Evolutionary conservation across 2,888 invertebrate genomes (phyloP).

Genomic region (Tenthredo mesomela): DNA sequence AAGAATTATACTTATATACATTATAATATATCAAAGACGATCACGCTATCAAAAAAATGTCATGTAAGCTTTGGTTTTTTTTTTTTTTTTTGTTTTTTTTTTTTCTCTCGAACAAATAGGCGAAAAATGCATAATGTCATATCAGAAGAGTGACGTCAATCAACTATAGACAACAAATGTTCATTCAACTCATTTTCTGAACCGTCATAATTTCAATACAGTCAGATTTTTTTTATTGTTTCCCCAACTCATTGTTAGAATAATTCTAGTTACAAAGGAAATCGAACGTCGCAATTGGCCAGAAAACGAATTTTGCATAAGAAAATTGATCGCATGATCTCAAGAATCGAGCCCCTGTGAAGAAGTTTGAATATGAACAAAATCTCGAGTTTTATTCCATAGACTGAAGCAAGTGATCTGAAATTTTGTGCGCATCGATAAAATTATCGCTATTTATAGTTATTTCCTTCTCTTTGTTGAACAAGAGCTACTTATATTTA

Average conservation of each 20-base stretch:
- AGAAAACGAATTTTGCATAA: no score
- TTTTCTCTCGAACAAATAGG: not conserved
- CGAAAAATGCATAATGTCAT: not conserved
- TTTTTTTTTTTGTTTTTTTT: not conserved
- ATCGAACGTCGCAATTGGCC: no score
- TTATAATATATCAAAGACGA: not conserved
- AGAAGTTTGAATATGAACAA: no score
- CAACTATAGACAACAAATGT: not conserved
- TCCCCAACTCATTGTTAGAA: no score
- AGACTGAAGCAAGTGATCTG: not conserved
- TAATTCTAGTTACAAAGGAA: no score
- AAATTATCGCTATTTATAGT: not conserved
- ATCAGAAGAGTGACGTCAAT: not conserved
- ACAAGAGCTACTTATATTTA: not conserved
- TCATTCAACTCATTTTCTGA: not conserved
- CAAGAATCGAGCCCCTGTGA: no score
- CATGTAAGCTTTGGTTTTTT: not conserved
- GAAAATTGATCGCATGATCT: no score
- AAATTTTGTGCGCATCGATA: not conserved
- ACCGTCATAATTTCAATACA: not conserved
- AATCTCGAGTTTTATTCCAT: not conserved
- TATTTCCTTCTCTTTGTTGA: not conserved
- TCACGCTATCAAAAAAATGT: not conserved
- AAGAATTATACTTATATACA: conserved; percentile 35
- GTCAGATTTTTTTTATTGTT: not conserved